A percentile compares a stretch with the other conserved stretches of the same genome.
Evolutionary conservation across 1,140 invertebrate species (phyloP).

Genomic region (Drosophila dunni): DNA sequence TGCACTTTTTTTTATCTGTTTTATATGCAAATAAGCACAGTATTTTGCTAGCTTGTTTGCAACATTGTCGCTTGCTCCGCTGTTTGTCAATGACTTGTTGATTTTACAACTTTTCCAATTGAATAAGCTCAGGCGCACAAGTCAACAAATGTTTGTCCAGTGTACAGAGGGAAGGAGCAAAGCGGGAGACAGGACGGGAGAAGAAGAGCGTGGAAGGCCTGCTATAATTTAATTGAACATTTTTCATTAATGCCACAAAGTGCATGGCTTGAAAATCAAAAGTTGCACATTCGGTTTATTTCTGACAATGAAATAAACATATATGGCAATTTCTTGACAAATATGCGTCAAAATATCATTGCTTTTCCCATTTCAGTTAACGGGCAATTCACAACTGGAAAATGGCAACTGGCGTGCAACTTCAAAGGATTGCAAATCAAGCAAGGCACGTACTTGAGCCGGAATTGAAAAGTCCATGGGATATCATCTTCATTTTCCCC

Average conservation of each 20-base stretch:
- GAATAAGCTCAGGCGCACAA: constrained; percentile 49
- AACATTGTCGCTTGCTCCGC: constrained; percentile 49
- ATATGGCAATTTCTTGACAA: constrained; percentile 54
- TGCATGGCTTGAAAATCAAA: constrained; percentile 32
- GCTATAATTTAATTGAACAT: constrained; percentile 29
- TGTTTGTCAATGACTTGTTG: constrained; percentile 80
- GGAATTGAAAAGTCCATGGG: constrained; percentile 57
- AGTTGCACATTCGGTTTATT: constrained; percentile 3
- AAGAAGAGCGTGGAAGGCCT: too few species aligned
- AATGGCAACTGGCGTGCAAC: constrained; percentile 21
- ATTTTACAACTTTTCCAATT: constrained; percentile 81
- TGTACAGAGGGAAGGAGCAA: not conserved
- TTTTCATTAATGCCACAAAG: constrained; percentile 63
- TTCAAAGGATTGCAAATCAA: constrained; percentile 56
- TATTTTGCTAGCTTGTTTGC: constrained; percentile 69
- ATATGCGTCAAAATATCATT: constrained; percentile 49
- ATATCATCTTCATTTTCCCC: constrained; percentile 37
- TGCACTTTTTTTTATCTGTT: constrained; percentile 15
- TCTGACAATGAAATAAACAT: constrained; percentile 15
- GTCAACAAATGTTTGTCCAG: constrained; percentile 36
- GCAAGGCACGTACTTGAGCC: constrained; percentile 52
- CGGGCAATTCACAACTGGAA: constrained; percentile 19
- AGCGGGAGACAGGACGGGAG: too few species aligned
- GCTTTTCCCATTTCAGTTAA: not conserved
- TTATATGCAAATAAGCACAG: constrained; percentile 74